Conservation (phyloP, 35 echinoderm and acorn worm species). For the Lytechinus variegatus region DNA sequence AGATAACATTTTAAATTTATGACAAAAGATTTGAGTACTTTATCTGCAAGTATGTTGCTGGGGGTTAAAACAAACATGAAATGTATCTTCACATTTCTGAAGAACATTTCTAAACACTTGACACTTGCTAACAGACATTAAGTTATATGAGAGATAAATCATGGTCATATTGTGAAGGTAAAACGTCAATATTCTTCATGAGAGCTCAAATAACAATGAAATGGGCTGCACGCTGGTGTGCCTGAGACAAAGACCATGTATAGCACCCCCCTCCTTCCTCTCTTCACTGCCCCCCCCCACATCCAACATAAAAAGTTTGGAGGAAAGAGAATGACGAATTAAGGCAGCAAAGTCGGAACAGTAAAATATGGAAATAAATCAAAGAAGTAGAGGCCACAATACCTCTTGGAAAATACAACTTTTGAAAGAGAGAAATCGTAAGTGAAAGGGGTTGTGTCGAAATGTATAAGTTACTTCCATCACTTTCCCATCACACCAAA, state of each 20-base stretch:
- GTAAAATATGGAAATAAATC: too few species aligned
- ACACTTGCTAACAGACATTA: neutral
- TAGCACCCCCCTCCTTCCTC: neutral
- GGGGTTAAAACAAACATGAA: neutral
- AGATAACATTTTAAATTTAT: neutral
- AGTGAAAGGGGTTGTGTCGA: too few species aligned
- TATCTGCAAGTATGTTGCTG: neutral
- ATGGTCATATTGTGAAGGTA: neutral
- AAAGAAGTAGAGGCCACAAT: too few species aligned
- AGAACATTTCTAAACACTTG: neutral
- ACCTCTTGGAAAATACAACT: too few species aligned
- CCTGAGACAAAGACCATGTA: neutral
- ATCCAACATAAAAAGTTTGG: too few species aligned
- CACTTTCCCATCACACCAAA: too few species aligned
- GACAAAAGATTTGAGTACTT: neutral
- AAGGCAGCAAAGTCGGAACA: too few species aligned
- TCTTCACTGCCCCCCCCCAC: neutral
- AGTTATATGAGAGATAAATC: constrained; percentile 4
- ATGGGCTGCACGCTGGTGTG: neutral
- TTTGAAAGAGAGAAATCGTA: too few species aligned
- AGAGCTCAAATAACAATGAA: neutral
- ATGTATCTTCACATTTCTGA: neutral
- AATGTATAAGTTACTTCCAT: too few species aligned
- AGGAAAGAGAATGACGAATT: too few species aligned
- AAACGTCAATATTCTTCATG: neutral